Evolutionary conservation across 2,888 invertebrate species (phyloP), one percentile per base, ranked within the genome.

Genomic region (Esperia sulphurella): DNA sequence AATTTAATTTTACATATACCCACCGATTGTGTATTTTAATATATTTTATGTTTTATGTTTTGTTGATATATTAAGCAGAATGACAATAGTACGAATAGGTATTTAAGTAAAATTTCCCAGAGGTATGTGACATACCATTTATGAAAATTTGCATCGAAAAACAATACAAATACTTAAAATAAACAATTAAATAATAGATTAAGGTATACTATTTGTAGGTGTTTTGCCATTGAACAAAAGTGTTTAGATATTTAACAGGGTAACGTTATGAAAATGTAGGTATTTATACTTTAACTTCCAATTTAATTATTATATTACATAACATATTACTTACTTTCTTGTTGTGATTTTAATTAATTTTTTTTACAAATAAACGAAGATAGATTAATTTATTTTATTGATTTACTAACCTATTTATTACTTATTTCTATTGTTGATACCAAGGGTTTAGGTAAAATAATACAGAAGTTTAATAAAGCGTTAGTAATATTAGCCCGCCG

Each of bases 191-290:
- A 5, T 3, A 21, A 5, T 21, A 21, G 21, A 21, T 21, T 21
- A 21, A 21, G 21, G 21, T 21, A 5, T 21, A 21, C 21, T 21
- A 3, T 3, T 5, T 21, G 21, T 21, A 21, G 5, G 21, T 21
- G 21, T 21, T 2, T 21, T 21, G 21, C 21, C 21, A 21, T 3
- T 21, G 5, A 21, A 21, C 21, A 21, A 21, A 5, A 21, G n/a
- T 38, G 7, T 43, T n/a, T 46, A 33, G 37, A 33, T 35, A 5
- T 41, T 41, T 9, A 30, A 49, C 52, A 52, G 52, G 52, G 52
- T 52, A 42, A 44, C 9, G 38, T 39, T 9, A 8, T 14, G 10
- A 14, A 39, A 39, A 8, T 8, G 5, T 35, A 35, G 6, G 9
- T 35, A 35, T 3, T n/a, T 35, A n/a, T n/a, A 9, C 10, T 35